Percentiles rank a stretch among this genome's conserved stretches.
phyloP scores from a whole-genome alignment of 2,113 vertebrate genomes.

The Notarius quadriscutis region DNA sequence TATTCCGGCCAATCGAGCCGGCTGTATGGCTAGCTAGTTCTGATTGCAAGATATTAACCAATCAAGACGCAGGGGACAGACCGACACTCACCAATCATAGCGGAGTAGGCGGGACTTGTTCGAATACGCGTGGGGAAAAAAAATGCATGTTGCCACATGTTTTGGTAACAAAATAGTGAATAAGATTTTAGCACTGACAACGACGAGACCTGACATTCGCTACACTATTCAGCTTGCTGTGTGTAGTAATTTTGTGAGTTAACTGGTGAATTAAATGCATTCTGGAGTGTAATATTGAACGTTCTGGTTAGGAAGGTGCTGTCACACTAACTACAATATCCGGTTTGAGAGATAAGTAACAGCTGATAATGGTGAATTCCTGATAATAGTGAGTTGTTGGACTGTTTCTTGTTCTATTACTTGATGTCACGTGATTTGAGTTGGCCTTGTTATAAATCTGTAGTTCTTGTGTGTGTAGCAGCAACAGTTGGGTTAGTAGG shows the following conservation, averaged over 20 bases:
- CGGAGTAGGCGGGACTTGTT: neutral
- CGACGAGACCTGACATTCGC: neutral
- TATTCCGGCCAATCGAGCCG: constrained; percentile 3
- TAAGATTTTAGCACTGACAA: neutral
- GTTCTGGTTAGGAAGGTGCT: too few species aligned
- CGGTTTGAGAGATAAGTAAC: neutral
- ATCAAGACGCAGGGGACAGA: neutral
- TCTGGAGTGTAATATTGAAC: neutral
- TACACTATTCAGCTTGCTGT: neutral
- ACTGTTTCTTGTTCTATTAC: neutral
- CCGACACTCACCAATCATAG: neutral
- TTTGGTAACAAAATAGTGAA: neutral
- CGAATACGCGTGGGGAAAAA: constrained; percentile 3
- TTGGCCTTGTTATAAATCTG: neutral
- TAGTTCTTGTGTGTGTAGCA: neutral
- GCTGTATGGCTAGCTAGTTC: neutral
- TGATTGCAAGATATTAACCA: neutral
- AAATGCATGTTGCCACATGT: constrained; percentile 23
- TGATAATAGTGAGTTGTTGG: too few species aligned
- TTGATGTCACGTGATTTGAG: neutral
- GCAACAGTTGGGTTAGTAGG: constrained; percentile 1
- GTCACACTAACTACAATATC: neutral
- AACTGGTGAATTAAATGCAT: neutral
- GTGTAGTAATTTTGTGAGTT: neutral
- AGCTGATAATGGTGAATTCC: neutral